These are phyloP conservation scores for Bombus sibiricus DNA, from an alignment of 1,140 invertebrate species.

Conservation along the genomic window DNA sequence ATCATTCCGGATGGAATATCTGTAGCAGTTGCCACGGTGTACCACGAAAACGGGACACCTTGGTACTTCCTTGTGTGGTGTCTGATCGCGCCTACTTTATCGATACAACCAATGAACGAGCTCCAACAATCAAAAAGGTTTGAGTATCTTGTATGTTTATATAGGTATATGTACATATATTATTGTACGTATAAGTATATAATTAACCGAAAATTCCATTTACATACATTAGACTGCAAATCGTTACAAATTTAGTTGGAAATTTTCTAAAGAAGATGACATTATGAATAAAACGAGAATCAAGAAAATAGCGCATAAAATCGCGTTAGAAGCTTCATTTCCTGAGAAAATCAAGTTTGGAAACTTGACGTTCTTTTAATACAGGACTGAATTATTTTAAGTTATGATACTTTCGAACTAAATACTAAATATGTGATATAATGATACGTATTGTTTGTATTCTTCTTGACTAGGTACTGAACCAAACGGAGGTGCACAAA, in stretches of 20 bases:
- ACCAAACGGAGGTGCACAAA: constrained; percentile 88
- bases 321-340: too few relatives aligned
- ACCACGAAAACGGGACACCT: constrained; percentile 87
- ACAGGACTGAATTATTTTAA: neutral
- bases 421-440: neutral
- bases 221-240: neutral
- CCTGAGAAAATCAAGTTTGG: too few relatives aligned
- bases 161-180: neutral
- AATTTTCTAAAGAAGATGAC: too few relatives aligned
- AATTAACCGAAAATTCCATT: neutral
- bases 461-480: constrained; percentile 84
- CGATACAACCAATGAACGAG: constrained; percentile 88
- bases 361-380: neutral
- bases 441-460: neutral
- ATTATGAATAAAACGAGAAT: too few relatives aligned
- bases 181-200: neutral
- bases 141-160: neutral
- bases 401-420: neutral
- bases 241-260: neutral
- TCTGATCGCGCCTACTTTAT: constrained; percentile 94
- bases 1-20: constrained; percentile 98
- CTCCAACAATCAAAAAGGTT: constrained; percentile 87
- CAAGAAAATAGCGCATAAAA: too few relatives aligned
- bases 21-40: constrained; percentile 94
- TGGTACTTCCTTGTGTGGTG: constrained; percentile 92